Evolutionary conservation across 2,888 invertebrate species (phyloP).

Genomic region (Napeogenes sylphis): DNA sequence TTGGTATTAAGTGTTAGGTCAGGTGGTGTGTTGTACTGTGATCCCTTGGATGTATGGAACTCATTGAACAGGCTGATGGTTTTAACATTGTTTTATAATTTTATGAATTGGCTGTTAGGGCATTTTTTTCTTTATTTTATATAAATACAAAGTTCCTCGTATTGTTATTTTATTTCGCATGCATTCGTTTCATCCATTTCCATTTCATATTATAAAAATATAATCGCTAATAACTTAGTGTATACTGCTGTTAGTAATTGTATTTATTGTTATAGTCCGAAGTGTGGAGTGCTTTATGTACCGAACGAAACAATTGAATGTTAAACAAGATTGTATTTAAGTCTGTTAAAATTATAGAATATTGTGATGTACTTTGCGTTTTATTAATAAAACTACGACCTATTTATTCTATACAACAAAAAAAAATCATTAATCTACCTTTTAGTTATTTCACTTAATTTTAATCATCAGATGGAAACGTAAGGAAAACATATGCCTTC

Average conservation of each 20-base stretch:
- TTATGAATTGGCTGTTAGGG: conserved; percentile 21
- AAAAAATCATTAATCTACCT: neutral
- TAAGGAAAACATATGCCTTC: too few species aligned
- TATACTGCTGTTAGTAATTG: conserved; percentile 65
- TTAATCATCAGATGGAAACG: too few species aligned
- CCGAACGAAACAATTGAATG: conserved; percentile 60
- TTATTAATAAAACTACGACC: conserved; percentile 36
- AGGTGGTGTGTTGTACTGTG: conserved; percentile 11
- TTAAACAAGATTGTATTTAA: conserved; percentile 70
- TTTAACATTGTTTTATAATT: conserved; percentile 24
- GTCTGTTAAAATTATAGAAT: conserved; percentile 73
- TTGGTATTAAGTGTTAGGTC: conserved; percentile 12
- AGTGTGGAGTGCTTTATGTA: conserved; percentile 57
- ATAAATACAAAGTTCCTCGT: conserved; percentile 49
- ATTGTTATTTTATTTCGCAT: conserved; percentile 47
- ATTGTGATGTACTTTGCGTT: conserved; percentile 48
- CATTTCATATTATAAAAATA: conserved; percentile 44
- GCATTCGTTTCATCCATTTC: conserved; percentile 65
- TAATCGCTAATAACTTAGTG: conserved; percentile 23
- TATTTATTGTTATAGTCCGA: conserved; percentile 67
- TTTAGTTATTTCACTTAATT: neutral
- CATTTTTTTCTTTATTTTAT: conserved; percentile 31
- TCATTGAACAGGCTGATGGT: conserved; percentile 29
- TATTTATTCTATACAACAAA: conserved; percentile 1
- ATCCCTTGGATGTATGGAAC: neutral